Evolutionary conservation across 2,797 vertebrate genomes (phyloP).

Genomic region (Philypnodon macrostomus): DNA sequence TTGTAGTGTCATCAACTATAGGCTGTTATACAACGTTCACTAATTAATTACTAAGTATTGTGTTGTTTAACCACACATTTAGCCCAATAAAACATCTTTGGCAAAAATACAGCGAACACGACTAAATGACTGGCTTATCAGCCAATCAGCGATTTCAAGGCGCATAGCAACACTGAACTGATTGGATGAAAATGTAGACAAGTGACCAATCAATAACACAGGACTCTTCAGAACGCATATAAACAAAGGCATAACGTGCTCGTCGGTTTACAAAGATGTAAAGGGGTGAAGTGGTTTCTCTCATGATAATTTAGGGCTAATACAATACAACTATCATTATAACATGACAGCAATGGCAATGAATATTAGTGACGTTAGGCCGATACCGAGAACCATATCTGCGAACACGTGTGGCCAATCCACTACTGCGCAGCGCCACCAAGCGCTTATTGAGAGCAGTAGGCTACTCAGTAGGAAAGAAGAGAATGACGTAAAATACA

Average conservation of each 20-base stretch:
- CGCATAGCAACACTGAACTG: constrained; percentile 73
- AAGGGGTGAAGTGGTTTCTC: background rate
- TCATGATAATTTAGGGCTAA: too few relatives aligned
- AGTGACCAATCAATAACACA: constrained; percentile 38
- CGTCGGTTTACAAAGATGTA: background rate
- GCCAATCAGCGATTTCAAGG: constrained; percentile 57
- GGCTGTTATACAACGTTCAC: too few relatives aligned
- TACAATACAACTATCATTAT: background rate
- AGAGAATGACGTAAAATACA: background rate
- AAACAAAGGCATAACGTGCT: background rate
- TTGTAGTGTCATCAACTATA: too few relatives aligned
- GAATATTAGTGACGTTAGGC: background rate
- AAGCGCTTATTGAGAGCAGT: constrained; percentile 20
- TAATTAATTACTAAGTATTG: too few relatives aligned
- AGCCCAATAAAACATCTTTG: constrained; percentile 31
- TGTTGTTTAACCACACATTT: too few relatives aligned
- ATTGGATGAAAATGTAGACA: constrained; percentile 56
- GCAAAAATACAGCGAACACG: constrained; percentile 18
- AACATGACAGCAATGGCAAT: background rate
- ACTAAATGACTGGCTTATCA: constrained; percentile 55
- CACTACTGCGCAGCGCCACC: constrained; percentile 37
- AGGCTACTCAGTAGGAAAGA: background rate
- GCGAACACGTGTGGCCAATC: background rate
- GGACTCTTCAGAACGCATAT: constrained; percentile 2
- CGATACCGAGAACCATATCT: background rate